Evolutionary conservation across 2,113 vertebrate species (phyloP).

Genomic region (Amblyornis subalaris): DNA sequence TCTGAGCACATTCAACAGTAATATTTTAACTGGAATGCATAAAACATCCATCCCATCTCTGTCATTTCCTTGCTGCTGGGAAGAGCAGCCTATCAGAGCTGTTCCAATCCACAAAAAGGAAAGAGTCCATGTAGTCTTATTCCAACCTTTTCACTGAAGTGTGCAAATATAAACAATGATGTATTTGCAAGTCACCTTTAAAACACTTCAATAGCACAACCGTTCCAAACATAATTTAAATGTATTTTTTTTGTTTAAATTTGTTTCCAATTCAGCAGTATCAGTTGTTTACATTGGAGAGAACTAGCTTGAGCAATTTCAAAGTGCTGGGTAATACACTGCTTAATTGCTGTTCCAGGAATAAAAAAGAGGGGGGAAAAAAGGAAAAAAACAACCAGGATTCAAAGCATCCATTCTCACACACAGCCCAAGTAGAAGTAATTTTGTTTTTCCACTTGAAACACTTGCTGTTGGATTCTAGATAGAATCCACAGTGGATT

Average conservation of each 20-base stretch:
- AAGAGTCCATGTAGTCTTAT: not conserved
- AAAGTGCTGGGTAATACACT: not conserved
- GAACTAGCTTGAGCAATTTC: not conserved
- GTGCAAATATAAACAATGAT: not conserved
- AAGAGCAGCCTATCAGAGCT: not conserved
- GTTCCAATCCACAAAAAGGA: not conserved
- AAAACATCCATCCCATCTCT: not conserved
- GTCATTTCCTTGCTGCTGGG: not conserved
- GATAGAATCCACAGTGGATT: not conserved
- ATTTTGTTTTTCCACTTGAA: not conserved
- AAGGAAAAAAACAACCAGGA: not conserved
- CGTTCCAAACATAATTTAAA: not conserved
- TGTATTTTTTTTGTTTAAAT: not conserved
- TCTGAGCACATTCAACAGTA: not conserved
- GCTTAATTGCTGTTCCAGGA: not conserved
- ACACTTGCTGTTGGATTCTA: not conserved
- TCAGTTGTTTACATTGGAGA: not conserved
- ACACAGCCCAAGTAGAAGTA: not conserved
- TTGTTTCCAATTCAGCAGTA: not conserved
- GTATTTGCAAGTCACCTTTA: not conserved
- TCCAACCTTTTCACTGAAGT: not conserved
- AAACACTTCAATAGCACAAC: not conserved
- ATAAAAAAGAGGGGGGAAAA: not conserved
- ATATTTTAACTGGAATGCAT: not conserved
- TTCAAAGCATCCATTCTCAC: not conserved